Evolutionary conservation across 2,888 invertebrate genomes (phyloP), one percentile per base, ranked within the genome.

Genomic region (Protula sp.): DNA sequence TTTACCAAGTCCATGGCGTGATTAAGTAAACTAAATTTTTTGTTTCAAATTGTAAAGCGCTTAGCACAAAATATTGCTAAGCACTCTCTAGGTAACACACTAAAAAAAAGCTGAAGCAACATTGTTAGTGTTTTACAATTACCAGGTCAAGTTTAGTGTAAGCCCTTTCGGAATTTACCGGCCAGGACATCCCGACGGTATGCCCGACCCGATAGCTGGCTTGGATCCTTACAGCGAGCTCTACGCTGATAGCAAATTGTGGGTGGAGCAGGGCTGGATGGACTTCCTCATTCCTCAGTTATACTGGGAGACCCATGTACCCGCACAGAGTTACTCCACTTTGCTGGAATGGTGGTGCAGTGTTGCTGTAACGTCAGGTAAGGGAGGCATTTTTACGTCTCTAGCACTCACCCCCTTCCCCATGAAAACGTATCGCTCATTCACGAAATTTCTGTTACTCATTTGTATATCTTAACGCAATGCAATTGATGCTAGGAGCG

Each of bases 131-230:
- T 14, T 38, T 38, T 19, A 9, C 19, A 14, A 14, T 9, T 38
- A 14, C 19, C 38, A 38, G 38, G 38, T 38, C 38, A 38, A 38
- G 38, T 73, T 74, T 55, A 75, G 76, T 3, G 69, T 77, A 47
- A 75, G 75, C 61, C 77, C 77, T 3, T 77, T 77, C 59, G 77
- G 77, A 2, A 76, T 77, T 26, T 78, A 76, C 74, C 68, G 73
- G 59, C 69, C 75, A 1, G 74, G 73, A 1, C 55, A 72, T 47
- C 75, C 75, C 3, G 57, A 57, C 3, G 73, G 74, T 3, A 66
- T 68, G 68, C 59, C 64, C 28, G 38, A 58, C 29, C 59, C 60
- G 28, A 70, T 77, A 5, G 58, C 54, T 30, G 74, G 77, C 2
- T 58, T 74, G 9, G 72, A 70, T 3, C 64, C 74, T 0, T 74